phyloP scores from a whole-genome alignment of 2,113 vertebrate species.

The Laticauda laticaudata region DNA sequence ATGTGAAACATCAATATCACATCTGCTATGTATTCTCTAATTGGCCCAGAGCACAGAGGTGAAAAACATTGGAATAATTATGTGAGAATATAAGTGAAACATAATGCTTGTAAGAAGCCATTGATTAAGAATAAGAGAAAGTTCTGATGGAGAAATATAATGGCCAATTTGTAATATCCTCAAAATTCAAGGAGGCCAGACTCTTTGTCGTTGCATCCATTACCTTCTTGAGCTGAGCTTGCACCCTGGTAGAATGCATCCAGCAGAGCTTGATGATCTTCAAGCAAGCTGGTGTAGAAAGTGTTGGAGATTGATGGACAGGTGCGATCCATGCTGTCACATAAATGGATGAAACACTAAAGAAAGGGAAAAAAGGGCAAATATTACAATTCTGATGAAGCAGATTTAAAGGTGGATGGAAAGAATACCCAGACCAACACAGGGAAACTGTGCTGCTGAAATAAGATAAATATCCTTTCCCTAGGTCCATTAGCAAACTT shows the following conservation, averaged over 20 bases:
- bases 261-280: constrained; percentile 58
- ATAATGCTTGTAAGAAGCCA: not conserved
- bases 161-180: not conserved
- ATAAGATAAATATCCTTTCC: not conserved
- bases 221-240: constrained; percentile 63
- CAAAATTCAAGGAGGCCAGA: not conserved
- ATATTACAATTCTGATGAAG: not conserved
- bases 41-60: not conserved
- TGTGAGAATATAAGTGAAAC: too few relatives aligned
- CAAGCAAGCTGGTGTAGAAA: constrained; percentile 68
- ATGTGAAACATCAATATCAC: not conserved
- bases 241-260: constrained; percentile 61
- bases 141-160: not conserved
- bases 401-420: not conserved
- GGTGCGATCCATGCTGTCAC: constrained; percentile 62
- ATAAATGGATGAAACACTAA: constrained; percentile 72
- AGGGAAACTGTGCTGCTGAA: not conserved
- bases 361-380: constrained; percentile 5
- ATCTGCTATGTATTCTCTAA: not conserved
- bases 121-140: not conserved
- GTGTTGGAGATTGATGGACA: constrained; percentile 50
- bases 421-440: not conserved
- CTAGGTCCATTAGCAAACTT: not conserved
- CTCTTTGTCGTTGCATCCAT: not conserved
- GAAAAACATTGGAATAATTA: not conserved